Evolutionary conservation across 2,888 invertebrate genomes (phyloP), one percentile per base, ranked within the genome.

Genomic region (Bembecia ichneumoniformis): DNA sequence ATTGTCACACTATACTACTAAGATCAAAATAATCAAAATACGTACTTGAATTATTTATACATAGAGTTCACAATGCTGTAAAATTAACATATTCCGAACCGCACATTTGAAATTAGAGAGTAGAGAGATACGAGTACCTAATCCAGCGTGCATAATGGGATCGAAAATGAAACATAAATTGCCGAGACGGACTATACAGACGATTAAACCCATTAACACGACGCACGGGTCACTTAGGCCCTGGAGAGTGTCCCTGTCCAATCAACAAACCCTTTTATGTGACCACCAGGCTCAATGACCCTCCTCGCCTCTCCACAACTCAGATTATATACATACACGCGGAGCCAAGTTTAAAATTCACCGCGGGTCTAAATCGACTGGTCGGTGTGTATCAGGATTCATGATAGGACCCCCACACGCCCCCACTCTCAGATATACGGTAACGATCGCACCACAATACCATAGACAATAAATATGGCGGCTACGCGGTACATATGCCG

Each of bases 101-200:
- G 76, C 81, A 62, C 66, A 67, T 72, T 68, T 63, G 60, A 58
- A 68, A 66, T 64, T 68, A 58, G 64, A 67, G 73, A 78, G 74
- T 68, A 64, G 67, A 28, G 28, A 28, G 7, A 28, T 66, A 66
- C 65, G 66, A 63, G 64, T 71, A 67, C 69, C 77, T 84, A 82
- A 84, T 83, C 83, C 84, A 52, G 66, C 71, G 68, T 70, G 77
- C 78, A 77, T 83, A 86, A 83, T 78, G 75, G 82, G 82, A 87
- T 86, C 83, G 82, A 84, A 83, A 86, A 87, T 86, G 83, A 84
- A 83, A 83, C 87, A 86, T 87, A 87, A 87, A 86, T 86, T 79
- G 79, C 67, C 64, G 66, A 74, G 75, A 80, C 72, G 78, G 79
- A 83, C 82, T 77, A 73, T 75, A 70, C 72, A 69, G 75, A 73